A percentile compares a stretch with the other conserved stretches of the same genome.
phyloP scores from a whole-genome alignment of 2,888 invertebrate genomes.

The Lithophane ornitopus region DNA sequence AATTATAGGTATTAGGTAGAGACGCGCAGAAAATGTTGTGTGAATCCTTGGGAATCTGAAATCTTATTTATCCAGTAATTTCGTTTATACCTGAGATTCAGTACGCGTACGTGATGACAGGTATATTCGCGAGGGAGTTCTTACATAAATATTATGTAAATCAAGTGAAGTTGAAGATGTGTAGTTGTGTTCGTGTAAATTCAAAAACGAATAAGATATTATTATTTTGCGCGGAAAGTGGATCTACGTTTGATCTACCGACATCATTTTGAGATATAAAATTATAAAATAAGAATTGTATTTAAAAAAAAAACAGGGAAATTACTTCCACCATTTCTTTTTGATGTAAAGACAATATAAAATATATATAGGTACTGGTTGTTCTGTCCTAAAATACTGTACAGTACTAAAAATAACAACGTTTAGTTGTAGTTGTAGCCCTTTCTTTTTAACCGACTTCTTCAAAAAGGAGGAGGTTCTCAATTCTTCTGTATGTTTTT shows the following conservation, averaged over 20 bases:
- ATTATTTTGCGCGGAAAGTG: neutral
- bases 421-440: neutral
- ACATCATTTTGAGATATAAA: neutral
- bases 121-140: slow-evolving; percentile 36
- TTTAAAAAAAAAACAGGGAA: neutral
- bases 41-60: slow-evolving; percentile 3
- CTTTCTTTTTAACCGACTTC: too few species aligned
- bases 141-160: slow-evolving; percentile 49
- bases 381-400: too few species aligned
- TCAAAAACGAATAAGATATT: slow-evolving; percentile 12
- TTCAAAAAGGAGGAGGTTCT: too few species aligned
- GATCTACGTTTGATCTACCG: neutral
- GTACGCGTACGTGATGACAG: slow-evolving; percentile 28
- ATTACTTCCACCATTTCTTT: neutral
- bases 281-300: too few species aligned
- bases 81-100: slow-evolving; percentile 5
- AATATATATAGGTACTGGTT: too few species aligned
- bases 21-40: slow-evolving; percentile 18
- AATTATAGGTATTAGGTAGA: slow-evolving; percentile 23
- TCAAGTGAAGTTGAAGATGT: slow-evolving; percentile 10
- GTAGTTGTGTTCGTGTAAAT: slow-evolving; percentile 12
- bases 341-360: too few species aligned
- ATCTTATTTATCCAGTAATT: slow-evolving; percentile 28
- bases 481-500: too few species aligned
- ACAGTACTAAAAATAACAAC: neutral